Percentiles rank a stretch among this genome's conserved stretches.
Evolutionary conservation across 2,797 vertebrate genomes (phyloP).

Genomic region (Antennarius maculatus): DNA sequence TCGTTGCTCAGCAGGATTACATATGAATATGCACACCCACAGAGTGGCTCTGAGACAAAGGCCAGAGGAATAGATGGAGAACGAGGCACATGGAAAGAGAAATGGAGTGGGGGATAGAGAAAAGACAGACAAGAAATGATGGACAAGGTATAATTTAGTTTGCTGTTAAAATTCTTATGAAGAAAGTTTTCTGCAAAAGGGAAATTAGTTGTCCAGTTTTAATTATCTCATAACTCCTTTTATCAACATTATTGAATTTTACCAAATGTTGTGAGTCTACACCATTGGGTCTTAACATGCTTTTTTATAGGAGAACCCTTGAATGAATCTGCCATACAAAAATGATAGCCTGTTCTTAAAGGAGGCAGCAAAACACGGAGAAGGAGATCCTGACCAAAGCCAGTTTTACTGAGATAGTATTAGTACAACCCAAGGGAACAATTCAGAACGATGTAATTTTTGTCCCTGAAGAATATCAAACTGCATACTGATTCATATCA

Average conservation of each 20-base stretch:
- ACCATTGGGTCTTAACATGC: constrained; percentile 27
- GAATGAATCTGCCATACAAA: constrained; percentile 48
- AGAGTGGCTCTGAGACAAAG: constrained; percentile 63
- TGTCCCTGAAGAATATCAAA: constrained; percentile 38
- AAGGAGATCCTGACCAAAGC: constrained; percentile 41
- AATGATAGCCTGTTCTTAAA: constrained; percentile 32
- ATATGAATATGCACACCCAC: constrained; percentile 73
- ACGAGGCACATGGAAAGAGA: constrained; percentile 44
- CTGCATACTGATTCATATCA: constrained; percentile 38
- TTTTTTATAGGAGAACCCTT: constrained; percentile 15
- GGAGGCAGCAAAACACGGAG: constrained; percentile 9
- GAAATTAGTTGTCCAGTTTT: constrained; percentile 8
- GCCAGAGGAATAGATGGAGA: constrained; percentile 47
- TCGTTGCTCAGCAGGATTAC: constrained; percentile 59
- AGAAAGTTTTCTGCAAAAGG: constrained; percentile 27
- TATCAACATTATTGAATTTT: constrained; percentile 37
- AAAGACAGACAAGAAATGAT: constrained; percentile 25
- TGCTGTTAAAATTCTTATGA: constrained; percentile 30
- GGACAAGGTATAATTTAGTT: constrained; percentile 49
- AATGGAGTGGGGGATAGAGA: constrained; percentile 27
- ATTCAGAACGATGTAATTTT: constrained; percentile 10
- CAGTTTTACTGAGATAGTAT: constrained; percentile 37
- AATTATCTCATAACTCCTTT: constrained; percentile 13
- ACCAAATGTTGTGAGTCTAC: constrained; percentile 27
- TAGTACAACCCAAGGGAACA: constrained; percentile 31